Base-by-base conservation (phyloP, 1,140 invertebrate species). In the Hylyphantes graminicola region DNA sequence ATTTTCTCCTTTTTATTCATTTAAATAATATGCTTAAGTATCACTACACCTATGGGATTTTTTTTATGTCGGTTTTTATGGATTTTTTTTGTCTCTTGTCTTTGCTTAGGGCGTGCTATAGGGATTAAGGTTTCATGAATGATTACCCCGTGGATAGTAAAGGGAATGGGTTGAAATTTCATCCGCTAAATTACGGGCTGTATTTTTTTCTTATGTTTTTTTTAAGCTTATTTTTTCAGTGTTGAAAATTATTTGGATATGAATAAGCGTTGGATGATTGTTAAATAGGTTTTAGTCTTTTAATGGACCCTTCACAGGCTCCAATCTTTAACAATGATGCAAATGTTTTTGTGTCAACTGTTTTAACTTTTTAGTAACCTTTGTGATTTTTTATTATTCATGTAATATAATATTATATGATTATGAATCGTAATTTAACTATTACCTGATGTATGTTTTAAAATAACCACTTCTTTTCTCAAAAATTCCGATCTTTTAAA, bases 51-150 rank as follows among this genome's bases (percentile, higher is more conserved):
- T 65, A 65, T 10, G 7, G 19, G 7, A 50, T 2, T 15, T 51
- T 51, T 51, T 70, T 70, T 51, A 59, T 59, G 5, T 7, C 12
- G 50, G 35, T 35, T 3, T 35, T 51, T 53, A 53, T n/a, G 35
- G 19, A 53, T 53, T 67, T 67, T 19, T 67, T 48, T 68, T 68
- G 48, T 13, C 48, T 3, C 21, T 50, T 50, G 48, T 53, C 48
- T 70, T 70, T 53, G 15, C 67, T 51, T 51, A 35, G 35, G 35
- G 35, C 2, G 50, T 53, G 17, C 7, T 17, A 17, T 48, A 10
- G 50, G 67, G 67, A 51, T 70, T 70, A 70, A 53, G 48, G 53
- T 53, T 70, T 57, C 57, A 74, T 74, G 54, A 57, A 74, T 74
- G 19, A 74, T 74, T n/a, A 21, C 50, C 48, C 17, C 4, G 8